Conservation (phyloP, 2,113 vertebrate genomes). For the Melanocharis versteri region DNA sequence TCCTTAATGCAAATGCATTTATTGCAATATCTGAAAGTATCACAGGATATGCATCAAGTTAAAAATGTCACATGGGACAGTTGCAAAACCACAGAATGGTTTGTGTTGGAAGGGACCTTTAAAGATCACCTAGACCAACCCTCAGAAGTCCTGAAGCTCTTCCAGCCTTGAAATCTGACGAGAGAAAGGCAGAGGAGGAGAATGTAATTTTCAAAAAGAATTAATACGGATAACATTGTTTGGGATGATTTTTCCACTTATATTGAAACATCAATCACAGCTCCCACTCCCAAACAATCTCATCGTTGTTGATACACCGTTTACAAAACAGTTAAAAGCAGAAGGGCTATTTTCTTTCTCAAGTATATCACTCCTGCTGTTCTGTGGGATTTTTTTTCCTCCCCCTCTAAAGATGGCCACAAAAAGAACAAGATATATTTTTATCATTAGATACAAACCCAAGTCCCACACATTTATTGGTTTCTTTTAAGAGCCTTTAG, state of each 20-base stretch:
- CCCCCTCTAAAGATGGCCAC: fast-evolving
- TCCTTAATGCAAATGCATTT: background rate
- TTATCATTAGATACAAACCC: background rate
- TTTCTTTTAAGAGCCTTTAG: background rate
- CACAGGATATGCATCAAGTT: background rate
- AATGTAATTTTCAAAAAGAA: background rate
- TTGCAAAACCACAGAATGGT: background rate
- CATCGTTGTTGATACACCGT: background rate
- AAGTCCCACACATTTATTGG: background rate
- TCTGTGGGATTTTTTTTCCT: background rate
- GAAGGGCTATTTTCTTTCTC: background rate
- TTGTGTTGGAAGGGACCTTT: background rate
- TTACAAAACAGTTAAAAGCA: background rate
- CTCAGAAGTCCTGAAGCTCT: background rate
- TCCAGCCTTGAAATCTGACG: background rate
- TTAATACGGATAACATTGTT: background rate
- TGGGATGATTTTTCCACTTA: background rate
- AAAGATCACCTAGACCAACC: background rate
- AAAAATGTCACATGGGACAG: background rate
- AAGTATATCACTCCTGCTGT: background rate
- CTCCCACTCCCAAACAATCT: background rate
- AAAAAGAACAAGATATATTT: background rate
- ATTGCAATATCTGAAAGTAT: background rate
- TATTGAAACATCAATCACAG: background rate
- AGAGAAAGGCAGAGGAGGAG: background rate